Base-by-base conservation (phyloP, 2,888 invertebrate species). In the Scrobipalpa costella region DNA sequence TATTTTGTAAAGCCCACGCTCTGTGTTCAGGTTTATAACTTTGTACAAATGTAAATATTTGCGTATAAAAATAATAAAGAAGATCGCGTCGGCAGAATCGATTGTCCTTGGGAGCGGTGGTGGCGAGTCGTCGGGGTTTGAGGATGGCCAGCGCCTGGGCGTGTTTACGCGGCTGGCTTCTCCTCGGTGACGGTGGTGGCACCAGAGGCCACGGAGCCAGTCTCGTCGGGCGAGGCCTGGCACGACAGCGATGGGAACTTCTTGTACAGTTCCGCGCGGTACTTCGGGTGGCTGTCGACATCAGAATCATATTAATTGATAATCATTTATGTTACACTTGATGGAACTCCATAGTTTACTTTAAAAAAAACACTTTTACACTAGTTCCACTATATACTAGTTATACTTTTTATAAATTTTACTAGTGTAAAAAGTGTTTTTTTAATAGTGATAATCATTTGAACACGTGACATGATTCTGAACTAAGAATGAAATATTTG, bases 221-320 rank as follows among this genome's bases (percentile, higher is more conserved):
- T 88, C 69, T 95, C 95, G 64, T 94, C 94, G 21, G 91, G 88
- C 44, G 92, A 85, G 1, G 92, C 83, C 66, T 94, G 93, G 79
- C 95, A 96, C 15, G 94, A 93, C 76, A 96, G 90, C 66, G 95
- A 94, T 36, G 97, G 97, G 93, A 96, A 96, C 81, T 93, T 94
- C 89, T 94, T 93, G 84, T 94, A 93, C 68, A 97, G 90, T 49
- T 95, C 96, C 64, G 94, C 94, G 71, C 95, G 93, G 86, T 96
- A 96, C 84, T 95, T 96, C 15, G 96, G 96, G 87, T 96, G 96
- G 80, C 96, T 95, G 82, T 21, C 8, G 27, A 44, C 36, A 58
- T 9, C 11, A 49, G 27, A 27, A 27, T 27, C 27, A 27, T 27
- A 27, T 3, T 27, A 27, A n/a, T n/a, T n/a, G n/a, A n/a, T n/a